A percentile compares a stretch with the other conserved stretches of the same genome.
These are phyloP conservation scores for Seira ritae DNA, from an alignment of 2,888 invertebrate species.

Conservation along the genomic window DNA sequence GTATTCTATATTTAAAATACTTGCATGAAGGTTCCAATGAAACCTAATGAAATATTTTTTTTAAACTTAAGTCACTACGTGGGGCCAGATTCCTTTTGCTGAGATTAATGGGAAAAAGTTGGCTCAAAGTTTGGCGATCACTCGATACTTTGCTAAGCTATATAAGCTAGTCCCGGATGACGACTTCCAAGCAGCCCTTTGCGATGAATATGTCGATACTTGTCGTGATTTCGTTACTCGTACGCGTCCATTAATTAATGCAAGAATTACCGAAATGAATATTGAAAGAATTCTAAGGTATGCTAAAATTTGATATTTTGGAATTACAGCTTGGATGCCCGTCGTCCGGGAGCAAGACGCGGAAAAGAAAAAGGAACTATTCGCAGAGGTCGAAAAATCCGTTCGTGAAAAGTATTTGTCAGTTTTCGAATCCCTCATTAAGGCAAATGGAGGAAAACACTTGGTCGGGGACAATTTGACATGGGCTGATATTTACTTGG, in stretches of 20 bases:
- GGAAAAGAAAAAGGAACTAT: neutral
- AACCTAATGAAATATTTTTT: neutral
- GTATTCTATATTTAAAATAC: no score
- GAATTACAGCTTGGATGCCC: slow-evolving; percentile 18
- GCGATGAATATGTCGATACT: slow-evolving; percentile 79
- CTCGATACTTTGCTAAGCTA: slow-evolving; percentile 79
- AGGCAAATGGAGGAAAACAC: slow-evolving; percentile 49
- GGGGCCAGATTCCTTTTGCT: slow-evolving; percentile 77
- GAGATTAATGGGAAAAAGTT: slow-evolving; percentile 79
- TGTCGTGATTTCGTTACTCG: slow-evolving; percentile 76
- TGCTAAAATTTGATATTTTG: no score
- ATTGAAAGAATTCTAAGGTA: no score
- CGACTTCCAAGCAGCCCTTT: slow-evolving; percentile 78
- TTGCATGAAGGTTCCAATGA: no score
- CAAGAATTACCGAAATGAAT: no score
- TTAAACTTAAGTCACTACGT: slow-evolving; percentile 54
- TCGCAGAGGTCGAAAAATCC: neutral
- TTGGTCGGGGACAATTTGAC: slow-evolving; percentile 58
- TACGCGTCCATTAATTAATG: neutral
- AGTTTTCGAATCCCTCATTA: slow-evolving; percentile 45
- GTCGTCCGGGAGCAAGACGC: slow-evolving; percentile 1
- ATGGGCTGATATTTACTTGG: slow-evolving; percentile 78
- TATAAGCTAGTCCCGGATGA: slow-evolving; percentile 78
- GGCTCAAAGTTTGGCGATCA: slow-evolving; percentile 79
- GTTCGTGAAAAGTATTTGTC: slow-evolving; percentile 76